Evolutionary conservation across 37 sponge, comb jelly and placozoan genomes (phyloP).

Genomic region (Aplysina aerophoba): DNA sequence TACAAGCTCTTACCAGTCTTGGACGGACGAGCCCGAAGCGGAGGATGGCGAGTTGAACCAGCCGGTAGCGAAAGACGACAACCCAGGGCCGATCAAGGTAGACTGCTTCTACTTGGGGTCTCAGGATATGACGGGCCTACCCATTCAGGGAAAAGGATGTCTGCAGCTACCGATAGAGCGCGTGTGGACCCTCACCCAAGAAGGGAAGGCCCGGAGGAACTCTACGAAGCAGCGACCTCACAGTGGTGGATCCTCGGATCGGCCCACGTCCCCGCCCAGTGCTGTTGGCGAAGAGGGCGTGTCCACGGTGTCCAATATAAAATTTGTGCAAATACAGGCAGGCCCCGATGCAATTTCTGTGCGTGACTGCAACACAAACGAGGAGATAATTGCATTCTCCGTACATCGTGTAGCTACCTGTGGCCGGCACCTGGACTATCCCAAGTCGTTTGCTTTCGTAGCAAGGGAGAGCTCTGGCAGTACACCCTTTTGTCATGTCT

Average conservation of each 20-base stretch:
- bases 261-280: conserved; percentile 10
- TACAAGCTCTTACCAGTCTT: conserved; percentile 16
- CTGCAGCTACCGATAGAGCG: conserved; percentile 52
- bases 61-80: not conserved
- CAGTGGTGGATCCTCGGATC: no score
- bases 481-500: conserved; percentile 66
- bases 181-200: conserved; percentile 64
- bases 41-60: not conserved
- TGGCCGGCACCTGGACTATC: conserved; percentile 61
- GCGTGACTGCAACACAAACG: conserved; percentile 34
- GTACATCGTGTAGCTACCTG: conserved; percentile 60
- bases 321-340: conserved; percentile 57
- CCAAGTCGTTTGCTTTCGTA: conserved; percentile 64
- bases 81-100: not conserved
- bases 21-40: not conserved
- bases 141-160: conserved; percentile 65
- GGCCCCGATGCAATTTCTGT: conserved; percentile 38
- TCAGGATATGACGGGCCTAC: conserved; percentile 59
- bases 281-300: not conserved
- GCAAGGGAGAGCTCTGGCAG: conserved; percentile 29
- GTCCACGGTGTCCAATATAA: not conserved
- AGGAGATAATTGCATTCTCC: conserved; percentile 36
- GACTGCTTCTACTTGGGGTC: conserved; percentile 83
- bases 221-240: not conserved
- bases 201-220: not conserved